Evolutionary conservation across 2,113 vertebrate species (phyloP), one percentile per base, ranked within the genome.

Genomic region (Campylorhamphus procurvoides): DNA sequence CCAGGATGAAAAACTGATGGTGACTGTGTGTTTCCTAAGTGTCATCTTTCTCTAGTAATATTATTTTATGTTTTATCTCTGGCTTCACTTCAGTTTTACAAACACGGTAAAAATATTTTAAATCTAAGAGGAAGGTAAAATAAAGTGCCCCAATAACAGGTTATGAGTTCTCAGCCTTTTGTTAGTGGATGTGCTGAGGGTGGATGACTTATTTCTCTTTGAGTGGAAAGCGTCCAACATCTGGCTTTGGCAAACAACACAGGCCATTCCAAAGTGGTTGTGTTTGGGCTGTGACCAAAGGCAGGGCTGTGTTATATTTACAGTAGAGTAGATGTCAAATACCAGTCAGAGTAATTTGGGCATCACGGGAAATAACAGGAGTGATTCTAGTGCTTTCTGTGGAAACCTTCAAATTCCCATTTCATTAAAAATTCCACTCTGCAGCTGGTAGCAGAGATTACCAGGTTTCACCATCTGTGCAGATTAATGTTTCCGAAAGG

Each of bases 381-480:
- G 90, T 82, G 90, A 97, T 96, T 97, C 94, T 89, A 91, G 97
- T 95, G 95, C 97, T 98, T 98, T 98, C 96, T 97, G 87, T 96
- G 98, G 97, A 98, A 98, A 98, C 97, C 97, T 97, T 97, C 96
- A 97, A 98, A 98, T 98, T 98, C 94, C 96, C 96, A 98, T 98
- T 98, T 98, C 98, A 98, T 98, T 98, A 98, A 98, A 98, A 98
- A 98, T 97, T 97, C 97, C 91, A 69, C 79, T 97, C 95, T 97
- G 96, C 98, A 98, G 97, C 98, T 98, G 98, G 98, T 97, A 97
- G 96, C 93, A 93, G 97, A 98, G 98, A 98, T 98, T 98, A 98
- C 97, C 95, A 86, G 94, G 97, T 96, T 97, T 96, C 96, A 96
- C 98, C 98, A 98, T 98, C 98, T 98, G 98, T 98, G 98, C 92